Conservation (phyloP, 2,888 invertebrate genomes). For the Tetragonula carbonaria region DNA sequence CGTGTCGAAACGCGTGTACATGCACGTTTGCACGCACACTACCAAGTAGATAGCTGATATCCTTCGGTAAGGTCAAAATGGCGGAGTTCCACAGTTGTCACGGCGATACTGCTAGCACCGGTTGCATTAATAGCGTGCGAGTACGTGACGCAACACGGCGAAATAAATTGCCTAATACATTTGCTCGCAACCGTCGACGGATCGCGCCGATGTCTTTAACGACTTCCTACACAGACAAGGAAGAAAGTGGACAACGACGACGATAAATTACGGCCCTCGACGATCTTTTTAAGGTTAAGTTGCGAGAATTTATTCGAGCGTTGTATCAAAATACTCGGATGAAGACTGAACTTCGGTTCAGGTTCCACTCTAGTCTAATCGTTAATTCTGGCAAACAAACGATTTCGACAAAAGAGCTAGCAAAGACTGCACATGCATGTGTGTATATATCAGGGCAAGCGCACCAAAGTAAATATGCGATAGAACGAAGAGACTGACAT, state of each 20-base stretch:
- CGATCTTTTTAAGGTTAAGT: background rate
- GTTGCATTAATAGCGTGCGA: slow-evolving; percentile 71
- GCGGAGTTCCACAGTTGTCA: slow-evolving; percentile 74
- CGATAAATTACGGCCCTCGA: background rate
- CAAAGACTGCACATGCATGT: slow-evolving; percentile 5
- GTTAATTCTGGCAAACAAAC: slow-evolving; percentile 30
- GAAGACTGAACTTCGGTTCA: background rate
- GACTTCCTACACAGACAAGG: background rate
- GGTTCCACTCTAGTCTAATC: background rate
- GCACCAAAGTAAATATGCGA: slow-evolving; percentile 58
- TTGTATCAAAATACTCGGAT: background rate
- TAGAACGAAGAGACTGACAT: slow-evolving; percentile 47
- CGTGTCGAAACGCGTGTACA: slow-evolving; percentile 63
- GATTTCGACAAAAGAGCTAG: slow-evolving; percentile 7
- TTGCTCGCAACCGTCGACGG: slow-evolving; percentile 29
- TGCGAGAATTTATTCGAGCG: background rate
- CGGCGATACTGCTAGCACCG: slow-evolving; percentile 70
- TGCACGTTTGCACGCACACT: slow-evolving; percentile 34
- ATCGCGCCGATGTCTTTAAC: slow-evolving; percentile 2
- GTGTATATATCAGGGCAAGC: slow-evolving; percentile 46
- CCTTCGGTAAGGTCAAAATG: slow-evolving; percentile 83
- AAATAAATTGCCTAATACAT: slow-evolving; percentile 73
- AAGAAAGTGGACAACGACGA: background rate
- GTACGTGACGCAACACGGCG: slow-evolving; percentile 70
- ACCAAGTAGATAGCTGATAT: slow-evolving; percentile 75